phyloP scores from a whole-genome alignment of 2,113 vertebrate genomes.

The Gnathonemus echidnorhynchus region DNA sequence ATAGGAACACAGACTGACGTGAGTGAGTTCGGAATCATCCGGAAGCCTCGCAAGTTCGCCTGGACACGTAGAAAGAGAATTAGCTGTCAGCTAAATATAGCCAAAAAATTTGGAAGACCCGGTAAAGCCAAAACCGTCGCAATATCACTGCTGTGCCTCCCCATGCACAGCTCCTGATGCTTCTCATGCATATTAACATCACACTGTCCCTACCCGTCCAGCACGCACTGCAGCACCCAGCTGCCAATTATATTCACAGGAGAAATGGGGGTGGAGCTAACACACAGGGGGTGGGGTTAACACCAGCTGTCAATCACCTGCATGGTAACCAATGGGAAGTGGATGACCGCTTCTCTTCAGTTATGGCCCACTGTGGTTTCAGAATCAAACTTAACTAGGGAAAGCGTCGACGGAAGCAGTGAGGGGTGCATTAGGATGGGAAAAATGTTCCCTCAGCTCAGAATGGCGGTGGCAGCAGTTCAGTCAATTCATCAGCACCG shows the following conservation, averaged over 20 bases:
- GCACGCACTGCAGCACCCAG: neutral
- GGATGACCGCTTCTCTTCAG: neutral
- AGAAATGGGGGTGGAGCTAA: neutral
- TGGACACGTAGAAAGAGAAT: slow-evolving; percentile 5
- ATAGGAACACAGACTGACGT: neutral
- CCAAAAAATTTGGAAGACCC: neutral
- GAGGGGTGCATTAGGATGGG: neutral
- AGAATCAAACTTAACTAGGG: neutral
- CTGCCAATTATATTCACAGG: neutral
- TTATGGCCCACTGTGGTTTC: neutral
- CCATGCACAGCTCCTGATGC: neutral
- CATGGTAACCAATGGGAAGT: neutral
- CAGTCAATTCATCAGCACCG: neutral
- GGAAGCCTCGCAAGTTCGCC: neutral
- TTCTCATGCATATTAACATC: slow-evolving; percentile 2
- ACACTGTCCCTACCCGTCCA: neutral
- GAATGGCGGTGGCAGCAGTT: neutral
- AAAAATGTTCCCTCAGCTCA: neutral
- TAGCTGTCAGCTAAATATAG: neutral
- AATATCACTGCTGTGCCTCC: neutral
- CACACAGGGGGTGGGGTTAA: neutral
- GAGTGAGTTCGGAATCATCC: neutral
- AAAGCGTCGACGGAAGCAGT: neutral
- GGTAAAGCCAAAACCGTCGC: neutral
- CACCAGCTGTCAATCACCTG: neutral